These are phyloP conservation scores for Pluvianellus socialis DNA, from an alignment of 2,113 vertebrate species.

Conservation along the genomic window DNA sequence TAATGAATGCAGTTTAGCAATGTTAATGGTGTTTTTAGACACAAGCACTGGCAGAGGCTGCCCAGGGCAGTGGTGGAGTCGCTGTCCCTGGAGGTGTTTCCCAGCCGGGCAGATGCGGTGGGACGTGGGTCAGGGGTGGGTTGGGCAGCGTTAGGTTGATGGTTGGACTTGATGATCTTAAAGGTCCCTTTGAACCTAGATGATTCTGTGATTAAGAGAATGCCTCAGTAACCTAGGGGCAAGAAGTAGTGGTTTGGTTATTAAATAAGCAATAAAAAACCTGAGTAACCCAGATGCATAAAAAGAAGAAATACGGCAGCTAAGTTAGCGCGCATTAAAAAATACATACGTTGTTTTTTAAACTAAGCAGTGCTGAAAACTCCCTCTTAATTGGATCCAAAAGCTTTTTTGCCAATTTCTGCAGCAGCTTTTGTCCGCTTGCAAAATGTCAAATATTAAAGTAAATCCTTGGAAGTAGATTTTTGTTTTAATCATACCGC, in stretches of 20 bases:
- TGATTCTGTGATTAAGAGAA: neutral
- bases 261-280: neutral
- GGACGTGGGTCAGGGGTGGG: too few relatives aligned
- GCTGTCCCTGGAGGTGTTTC: too few relatives aligned
- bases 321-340: neutral
- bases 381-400: neutral
- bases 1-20: neutral
- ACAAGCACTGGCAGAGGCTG: too few relatives aligned
- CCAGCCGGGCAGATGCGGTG: too few relatives aligned
- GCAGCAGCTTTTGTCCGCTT: neutral
- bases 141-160: too few relatives aligned
- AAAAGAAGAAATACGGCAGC: neutral
- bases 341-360: too few relatives aligned
- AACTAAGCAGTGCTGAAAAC: neutral
- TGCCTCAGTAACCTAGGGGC: neutral
- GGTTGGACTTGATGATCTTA: too few relatives aligned
- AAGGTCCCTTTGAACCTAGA: too few relatives aligned
- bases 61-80: too few relatives aligned
- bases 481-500: neutral
- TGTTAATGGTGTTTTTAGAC: neutral
- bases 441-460: neutral
- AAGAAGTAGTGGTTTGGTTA: neutral
- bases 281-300: neutral
- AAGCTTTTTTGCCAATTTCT: neutral
- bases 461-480: neutral